Base-by-base conservation (phyloP, 2,888 invertebrate genomes). In the Geotrupes spiniger region DNA sequence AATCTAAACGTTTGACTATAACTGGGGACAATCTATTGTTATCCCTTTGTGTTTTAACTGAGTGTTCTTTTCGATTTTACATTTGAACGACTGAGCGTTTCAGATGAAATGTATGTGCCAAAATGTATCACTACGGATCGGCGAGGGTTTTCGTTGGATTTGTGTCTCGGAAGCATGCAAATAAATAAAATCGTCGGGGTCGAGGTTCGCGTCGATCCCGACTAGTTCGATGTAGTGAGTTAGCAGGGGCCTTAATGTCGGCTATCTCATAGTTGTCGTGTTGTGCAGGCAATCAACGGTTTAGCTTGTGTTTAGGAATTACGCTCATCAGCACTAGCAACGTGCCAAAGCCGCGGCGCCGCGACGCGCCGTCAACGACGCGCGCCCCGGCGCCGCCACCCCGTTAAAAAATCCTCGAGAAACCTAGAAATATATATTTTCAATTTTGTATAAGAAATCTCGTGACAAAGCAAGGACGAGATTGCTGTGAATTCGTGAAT, bases 221-320 rank as follows among this genome's bases (percentile, higher is more conserved):
- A 28, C 4, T 44, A 39, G 51, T 52, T 58, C 53, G 54, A 60
- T 57, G 59, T 69, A 66, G 66, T 67, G 65, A 62, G 63, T 69
- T 70, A 71, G 70, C 68, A 64, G 70, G 69, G 71, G 71, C 70
- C 71, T 72, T 71, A 69, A 70, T 67, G 68, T 71, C 66, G 64
- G 70, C 70, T 72, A 68, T 69, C 62, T 67, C 63, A 68, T 70
- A 71, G 66, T 64, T 69, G 72, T 72, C 72, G 72, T 72, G 72
- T 72, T 72, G 72, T 72, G 72, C 68, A 68, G 70, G 70, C 71
- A 71, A 69, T 71, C 70, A 69, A 66, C 65, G 63, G 66, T 68
- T 21, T 69, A 69, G 70, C 69, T 67, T 61, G 63, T 65, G 65
- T 57, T 46, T 55, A 53, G 52, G 41, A 49, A 39, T 44, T 25